Percentiles rank a stretch among this genome's conserved stretches.
phyloP scores from a whole-genome alignment of 2,888 invertebrate genomes.

The Macrophya alboannulata region DNA sequence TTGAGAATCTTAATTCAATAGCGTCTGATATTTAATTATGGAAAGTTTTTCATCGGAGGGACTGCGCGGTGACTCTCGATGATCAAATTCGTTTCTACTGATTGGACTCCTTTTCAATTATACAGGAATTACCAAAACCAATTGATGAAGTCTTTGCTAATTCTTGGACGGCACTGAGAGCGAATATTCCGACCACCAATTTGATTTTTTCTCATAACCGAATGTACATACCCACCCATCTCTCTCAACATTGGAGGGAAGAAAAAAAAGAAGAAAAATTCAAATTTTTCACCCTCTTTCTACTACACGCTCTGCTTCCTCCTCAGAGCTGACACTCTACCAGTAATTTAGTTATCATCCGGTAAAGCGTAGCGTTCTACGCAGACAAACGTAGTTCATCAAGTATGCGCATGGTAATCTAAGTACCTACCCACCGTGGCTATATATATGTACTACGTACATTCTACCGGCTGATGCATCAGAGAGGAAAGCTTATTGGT shows the following conservation, averaged over 20 bases:
- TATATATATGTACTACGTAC: background rate
- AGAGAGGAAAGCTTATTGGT: background rate
- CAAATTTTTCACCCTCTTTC: background rate
- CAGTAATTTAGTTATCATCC: constrained; percentile 31
- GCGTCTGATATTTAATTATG: background rate
- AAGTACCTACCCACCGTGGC: background rate
- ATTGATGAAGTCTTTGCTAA: background rate
- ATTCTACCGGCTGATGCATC: background rate
- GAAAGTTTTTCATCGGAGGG: background rate
- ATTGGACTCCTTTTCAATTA: constrained; percentile 11
- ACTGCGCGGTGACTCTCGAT: background rate
- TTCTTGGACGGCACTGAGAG: background rate
- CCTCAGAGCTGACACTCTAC: background rate
- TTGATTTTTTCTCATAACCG: background rate
- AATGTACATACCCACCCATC: background rate
- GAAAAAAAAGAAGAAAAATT: background rate
- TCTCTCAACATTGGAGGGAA: background rate
- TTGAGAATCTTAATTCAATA: background rate
- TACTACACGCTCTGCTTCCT: background rate
- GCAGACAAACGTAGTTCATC: constrained; percentile 5
- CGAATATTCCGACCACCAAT: background rate
- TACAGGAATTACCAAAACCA: background rate
- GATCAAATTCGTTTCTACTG: background rate
- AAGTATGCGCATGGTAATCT: constrained; percentile 33
- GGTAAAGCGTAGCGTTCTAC: background rate